These are phyloP conservation scores for Cottus gobio DNA, from an alignment of 2,113 vertebrate species.

Conservation along the genomic window DNA sequence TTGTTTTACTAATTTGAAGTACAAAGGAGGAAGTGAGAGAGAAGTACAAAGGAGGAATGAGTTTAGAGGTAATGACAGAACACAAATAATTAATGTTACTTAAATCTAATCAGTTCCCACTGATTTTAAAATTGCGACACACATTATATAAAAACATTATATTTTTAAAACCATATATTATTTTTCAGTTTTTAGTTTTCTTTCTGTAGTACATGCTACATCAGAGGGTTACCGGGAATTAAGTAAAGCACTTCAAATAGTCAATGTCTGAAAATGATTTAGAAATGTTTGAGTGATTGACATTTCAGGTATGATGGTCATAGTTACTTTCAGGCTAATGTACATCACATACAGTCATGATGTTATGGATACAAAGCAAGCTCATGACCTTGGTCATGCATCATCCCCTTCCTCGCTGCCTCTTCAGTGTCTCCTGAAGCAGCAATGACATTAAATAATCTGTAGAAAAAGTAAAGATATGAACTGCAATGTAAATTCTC, in stretches of 20 bases:
- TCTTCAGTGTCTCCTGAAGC: constrained; percentile 52
- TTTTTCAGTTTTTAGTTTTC: constrained; percentile 10
- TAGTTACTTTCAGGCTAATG: constrained; percentile 68
- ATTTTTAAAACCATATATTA: constrained; percentile 22
- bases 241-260: constrained; percentile 51
- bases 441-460: constrained; percentile 64
- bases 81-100: constrained; percentile 68
- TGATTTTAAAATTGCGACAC: constrained; percentile 3
- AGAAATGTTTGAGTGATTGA: constrained; percentile 48
- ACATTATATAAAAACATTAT: too few species aligned
- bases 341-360: constrained; percentile 46
- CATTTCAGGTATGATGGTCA: constrained; percentile 42
- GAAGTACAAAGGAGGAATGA: constrained; percentile 15
- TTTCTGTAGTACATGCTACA: not conserved
- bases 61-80: constrained; percentile 56
- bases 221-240: constrained; percentile 31
- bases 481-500: constrained; percentile 70
- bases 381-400: constrained; percentile 70
- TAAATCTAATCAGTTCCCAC: constrained; percentile 19
- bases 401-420: constrained; percentile 50
- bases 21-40: constrained; percentile 34
- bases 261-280: constrained; percentile 25
- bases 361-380: constrained; percentile 67
- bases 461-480: constrained; percentile 67
- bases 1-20: constrained; percentile 51